A percentile compares a stretch with the other conserved stretches of the same genome.
Evolutionary conservation across 1,140 invertebrate genomes (phyloP).

Genomic region (Drosophila rhopaloa): DNA sequence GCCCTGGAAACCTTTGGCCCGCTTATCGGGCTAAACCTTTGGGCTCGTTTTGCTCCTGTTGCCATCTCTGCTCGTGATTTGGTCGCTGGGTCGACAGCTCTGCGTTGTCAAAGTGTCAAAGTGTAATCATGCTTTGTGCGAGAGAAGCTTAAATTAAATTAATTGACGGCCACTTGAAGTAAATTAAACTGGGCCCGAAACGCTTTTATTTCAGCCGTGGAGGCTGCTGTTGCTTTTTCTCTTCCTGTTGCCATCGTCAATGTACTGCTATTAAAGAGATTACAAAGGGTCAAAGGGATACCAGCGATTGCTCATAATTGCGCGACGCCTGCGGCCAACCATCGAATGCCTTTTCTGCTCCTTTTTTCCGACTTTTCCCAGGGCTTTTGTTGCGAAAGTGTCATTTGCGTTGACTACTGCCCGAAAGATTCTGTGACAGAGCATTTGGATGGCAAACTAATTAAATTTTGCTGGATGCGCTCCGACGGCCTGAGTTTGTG

Average conservation of each 20-base stretch:
- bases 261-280: slow-evolving; percentile 62
- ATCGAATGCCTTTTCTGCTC: slow-evolving; percentile 20
- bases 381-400: slow-evolving; percentile 29
- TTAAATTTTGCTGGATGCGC: slow-evolving; percentile 73
- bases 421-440: slow-evolving; percentile 19
- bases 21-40: slow-evolving; percentile 12
- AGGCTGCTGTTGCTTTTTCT: slow-evolving; percentile 5
- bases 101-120: slow-evolving; percentile 79
- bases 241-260: slow-evolving; percentile 41
- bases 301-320: slow-evolving; percentile 79
- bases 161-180: slow-evolving; percentile 79
- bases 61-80: slow-evolving; percentile 3
- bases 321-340: slow-evolving; percentile 57
- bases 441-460: slow-evolving; percentile 79
- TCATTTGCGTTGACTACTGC: slow-evolving; percentile 38
- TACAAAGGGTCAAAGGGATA: slow-evolving; percentile 78
- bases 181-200: slow-evolving; percentile 70
- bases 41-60: neutral
- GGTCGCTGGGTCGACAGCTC: slow-evolving; percentile 5
- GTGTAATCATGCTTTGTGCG: slow-evolving; percentile 66
- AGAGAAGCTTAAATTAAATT: slow-evolving; percentile 78
- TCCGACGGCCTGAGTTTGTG: slow-evolving; percentile 15
- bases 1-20: slow-evolving; percentile 31
- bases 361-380: slow-evolving; percentile 11
- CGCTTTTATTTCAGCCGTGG: slow-evolving; percentile 33